These are phyloP conservation scores for Apis cerana DNA, from an alignment of 1,140 invertebrate species.

Conservation along the genomic window DNA sequence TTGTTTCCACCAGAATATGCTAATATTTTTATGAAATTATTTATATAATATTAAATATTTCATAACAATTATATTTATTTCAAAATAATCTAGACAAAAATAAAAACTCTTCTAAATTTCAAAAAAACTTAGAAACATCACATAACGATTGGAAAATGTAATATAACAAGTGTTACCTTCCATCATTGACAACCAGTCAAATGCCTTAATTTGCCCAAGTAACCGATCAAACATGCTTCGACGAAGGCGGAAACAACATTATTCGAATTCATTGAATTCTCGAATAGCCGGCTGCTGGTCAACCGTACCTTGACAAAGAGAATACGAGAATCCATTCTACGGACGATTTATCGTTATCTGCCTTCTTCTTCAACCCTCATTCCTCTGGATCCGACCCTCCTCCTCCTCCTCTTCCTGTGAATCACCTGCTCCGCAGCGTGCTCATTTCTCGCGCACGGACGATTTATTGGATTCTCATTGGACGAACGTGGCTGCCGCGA, in stretches of 20 bases:
- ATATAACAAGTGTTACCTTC: too few species aligned
- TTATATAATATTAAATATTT: too few species aligned
- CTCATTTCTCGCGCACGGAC: constrained; percentile 54
- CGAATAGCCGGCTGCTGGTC: constrained; percentile 35
- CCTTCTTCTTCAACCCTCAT: constrained; percentile 17
- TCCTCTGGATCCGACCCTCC: not conserved
- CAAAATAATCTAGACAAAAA: too few species aligned
- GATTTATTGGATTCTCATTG: constrained; percentile 66
- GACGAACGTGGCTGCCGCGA: constrained; percentile 50
- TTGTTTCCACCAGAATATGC: too few species aligned
- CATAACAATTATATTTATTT: too few species aligned
- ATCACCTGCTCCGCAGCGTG: constrained; percentile 5
- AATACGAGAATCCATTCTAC: constrained; percentile 43
- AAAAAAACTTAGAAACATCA: too few species aligned
- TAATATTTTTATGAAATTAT: too few species aligned
- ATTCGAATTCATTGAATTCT: constrained; percentile 20
- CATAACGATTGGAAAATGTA: too few species aligned
- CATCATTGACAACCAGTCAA: too few species aligned
- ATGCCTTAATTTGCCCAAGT: not conserved
- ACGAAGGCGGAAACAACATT: not conserved
- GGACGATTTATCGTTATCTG: constrained; percentile 37
- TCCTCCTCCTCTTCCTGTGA: constrained; percentile 2
- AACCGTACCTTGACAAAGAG: constrained; percentile 4
- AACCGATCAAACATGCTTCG: not conserved
- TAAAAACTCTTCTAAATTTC: too few species aligned